Conservation (phyloP, 2,113 vertebrate genomes). For the Trachemys scripta region DNA sequence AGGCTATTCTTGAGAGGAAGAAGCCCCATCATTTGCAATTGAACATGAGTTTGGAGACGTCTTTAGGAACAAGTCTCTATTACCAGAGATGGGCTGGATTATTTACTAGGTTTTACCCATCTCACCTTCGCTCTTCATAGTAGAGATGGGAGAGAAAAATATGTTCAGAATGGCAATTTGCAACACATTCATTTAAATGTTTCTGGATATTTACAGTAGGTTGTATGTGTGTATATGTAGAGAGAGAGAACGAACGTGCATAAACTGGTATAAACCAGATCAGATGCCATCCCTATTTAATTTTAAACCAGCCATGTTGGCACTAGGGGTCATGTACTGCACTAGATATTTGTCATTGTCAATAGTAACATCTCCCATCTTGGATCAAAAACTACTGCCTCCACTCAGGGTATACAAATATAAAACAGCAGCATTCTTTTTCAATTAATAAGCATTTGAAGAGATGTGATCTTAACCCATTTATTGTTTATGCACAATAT, state of each 20-base stretch:
- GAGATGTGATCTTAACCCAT: not conserved
- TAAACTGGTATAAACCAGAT: not conserved
- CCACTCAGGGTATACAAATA: not conserved
- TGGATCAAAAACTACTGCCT: not conserved
- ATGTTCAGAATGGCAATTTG: not conserved
- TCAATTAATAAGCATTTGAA: not conserved
- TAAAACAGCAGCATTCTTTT: not conserved
- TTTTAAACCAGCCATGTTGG: not conserved
- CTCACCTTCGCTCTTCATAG: not conserved
- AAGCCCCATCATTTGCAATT: not conserved
- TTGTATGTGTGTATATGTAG: not conserved
- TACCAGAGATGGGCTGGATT: not conserved
- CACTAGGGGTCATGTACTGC: not conserved
- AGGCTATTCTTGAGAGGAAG: not conserved
- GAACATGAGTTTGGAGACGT: not conserved
- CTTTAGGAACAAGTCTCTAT: not conserved
- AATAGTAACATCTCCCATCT: not conserved
- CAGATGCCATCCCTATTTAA: not conserved
- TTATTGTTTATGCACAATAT: not conserved
- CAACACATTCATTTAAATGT: not conserved
- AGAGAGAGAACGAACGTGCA: not conserved
- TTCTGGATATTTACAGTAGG: not conserved
- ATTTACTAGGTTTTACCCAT: not conserved
- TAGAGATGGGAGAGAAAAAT: not conserved
- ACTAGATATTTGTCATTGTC: not conserved